These are phyloP conservation scores for Alsophila aescularia DNA, from an alignment of 2,888 invertebrate genomes.

Conservation along the genomic window DNA sequence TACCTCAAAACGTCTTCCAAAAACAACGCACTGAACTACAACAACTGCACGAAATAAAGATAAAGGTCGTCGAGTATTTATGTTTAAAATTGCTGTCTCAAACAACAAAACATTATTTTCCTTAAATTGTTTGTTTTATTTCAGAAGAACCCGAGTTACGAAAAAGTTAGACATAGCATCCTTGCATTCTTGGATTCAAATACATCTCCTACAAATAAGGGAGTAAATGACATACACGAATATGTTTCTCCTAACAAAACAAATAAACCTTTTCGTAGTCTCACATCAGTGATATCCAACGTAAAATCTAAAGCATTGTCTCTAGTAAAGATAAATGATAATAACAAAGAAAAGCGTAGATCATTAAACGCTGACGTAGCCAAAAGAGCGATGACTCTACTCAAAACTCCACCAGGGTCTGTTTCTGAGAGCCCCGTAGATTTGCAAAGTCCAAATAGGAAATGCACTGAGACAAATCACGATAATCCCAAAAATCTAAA, in stretches of 20 bases:
- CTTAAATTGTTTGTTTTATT: constrained; percentile 38
- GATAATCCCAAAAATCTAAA: constrained; percentile 2
- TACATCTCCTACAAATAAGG: constrained; percentile 42
- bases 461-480: constrained; percentile 5
- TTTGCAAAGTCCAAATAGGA: constrained; percentile 34
- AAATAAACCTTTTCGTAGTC: constrained; percentile 56
- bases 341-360: constrained; percentile 52
- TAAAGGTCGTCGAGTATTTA: constrained; percentile 84
- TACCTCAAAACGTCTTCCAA: constrained; percentile 82
- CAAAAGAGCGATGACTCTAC: constrained; percentile 59
- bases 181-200: constrained; percentile 73
- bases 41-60: constrained; percentile 82
- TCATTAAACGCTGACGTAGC: constrained; percentile 53
- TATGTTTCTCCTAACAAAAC: constrained; percentile 64
- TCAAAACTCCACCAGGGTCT: constrained; percentile 69
- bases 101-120: neutral
- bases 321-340: constrained; percentile 73
- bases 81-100: no score
- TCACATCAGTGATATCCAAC: constrained; percentile 79
- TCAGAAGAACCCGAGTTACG: constrained; percentile 79
- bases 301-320: constrained; percentile 82
- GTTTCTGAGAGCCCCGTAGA: constrained; percentile 53
- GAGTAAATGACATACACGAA: constrained; percentile 45
- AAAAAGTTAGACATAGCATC: constrained; percentile 74
- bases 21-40: constrained; percentile 83